These are phyloP conservation scores for Sebastes vulpes DNA, from an alignment of 2,797 vertebrate species.

Conservation along the genomic window DNA sequence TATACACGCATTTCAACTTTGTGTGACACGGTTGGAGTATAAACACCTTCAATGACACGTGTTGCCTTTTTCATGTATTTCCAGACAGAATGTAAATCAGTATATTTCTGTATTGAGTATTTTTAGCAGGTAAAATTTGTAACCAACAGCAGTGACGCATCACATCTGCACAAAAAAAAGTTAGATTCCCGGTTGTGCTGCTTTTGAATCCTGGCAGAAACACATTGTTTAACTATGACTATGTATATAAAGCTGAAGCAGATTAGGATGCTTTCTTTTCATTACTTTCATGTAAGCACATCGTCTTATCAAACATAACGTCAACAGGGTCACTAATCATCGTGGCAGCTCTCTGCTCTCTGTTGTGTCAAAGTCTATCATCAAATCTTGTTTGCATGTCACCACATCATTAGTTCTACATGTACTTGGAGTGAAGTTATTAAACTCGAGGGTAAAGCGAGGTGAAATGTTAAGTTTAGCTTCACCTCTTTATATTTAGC, in stretches of 20 bases:
- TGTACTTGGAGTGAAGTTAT: constrained; percentile 12
- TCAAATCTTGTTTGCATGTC: constrained; percentile 40
- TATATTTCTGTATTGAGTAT: not conserved
- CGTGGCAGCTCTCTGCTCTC: constrained; percentile 18
- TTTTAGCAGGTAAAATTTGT: not conserved
- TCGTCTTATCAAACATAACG: constrained; percentile 39
- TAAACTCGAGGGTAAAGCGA: constrained; percentile 11
- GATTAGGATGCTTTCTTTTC: not conserved
- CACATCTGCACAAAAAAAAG: not conserved
- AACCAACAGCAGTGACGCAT: not conserved
- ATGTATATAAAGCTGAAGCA: not conserved
- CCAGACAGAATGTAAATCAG: not conserved
- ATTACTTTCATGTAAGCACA: not conserved
- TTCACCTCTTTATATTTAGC: constrained; percentile 51
- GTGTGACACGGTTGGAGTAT: not conserved
- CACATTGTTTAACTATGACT: not conserved
- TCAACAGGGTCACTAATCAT: constrained; percentile 54
- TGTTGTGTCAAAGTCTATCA: constrained; percentile 55
- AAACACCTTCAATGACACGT: not conserved
- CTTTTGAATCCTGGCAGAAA: not conserved
- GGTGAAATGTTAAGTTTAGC: constrained; percentile 59
- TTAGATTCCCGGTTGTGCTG: not conserved
- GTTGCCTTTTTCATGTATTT: not conserved
- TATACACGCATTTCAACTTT: no score
- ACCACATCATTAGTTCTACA: constrained; percentile 54